These are phyloP conservation scores for Pomatostomus ruficeps DNA, from an alignment of 2,113 vertebrate species.

Conservation along the genomic window DNA sequence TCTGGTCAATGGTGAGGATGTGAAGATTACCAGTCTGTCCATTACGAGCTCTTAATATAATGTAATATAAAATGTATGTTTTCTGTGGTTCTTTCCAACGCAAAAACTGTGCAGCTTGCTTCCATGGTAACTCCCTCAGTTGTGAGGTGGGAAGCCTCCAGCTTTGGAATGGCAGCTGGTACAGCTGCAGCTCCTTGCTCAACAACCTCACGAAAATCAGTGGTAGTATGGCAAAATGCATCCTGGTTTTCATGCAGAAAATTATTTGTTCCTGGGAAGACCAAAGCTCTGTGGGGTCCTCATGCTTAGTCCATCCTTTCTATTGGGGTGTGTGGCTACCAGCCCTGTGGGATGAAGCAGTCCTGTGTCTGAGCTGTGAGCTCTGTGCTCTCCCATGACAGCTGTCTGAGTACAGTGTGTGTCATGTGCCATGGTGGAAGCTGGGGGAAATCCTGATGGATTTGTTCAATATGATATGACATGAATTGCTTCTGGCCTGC, in stretches of 20 bases:
- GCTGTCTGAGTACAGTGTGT: fast-evolving
- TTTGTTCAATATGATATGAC: fast-evolving
- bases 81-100: neutral
- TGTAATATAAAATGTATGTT: neutral
- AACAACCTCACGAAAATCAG: neutral
- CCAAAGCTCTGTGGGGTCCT: neutral
- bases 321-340: neutral
- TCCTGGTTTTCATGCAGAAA: neutral
- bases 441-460: neutral
- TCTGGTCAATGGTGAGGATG: neutral
- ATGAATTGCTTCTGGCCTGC: neutral
- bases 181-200: neutral
- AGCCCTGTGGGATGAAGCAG: neutral
- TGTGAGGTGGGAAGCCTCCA: neutral
- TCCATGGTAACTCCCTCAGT: neutral
- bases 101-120: neutral
- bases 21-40: neutral
- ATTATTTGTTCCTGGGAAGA: neutral
- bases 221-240: neutral
- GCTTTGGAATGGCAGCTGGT: neutral
- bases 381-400: neutral
- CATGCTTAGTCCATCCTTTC: neutral
- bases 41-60: neutral
- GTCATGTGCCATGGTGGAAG: neutral
- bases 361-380: neutral